Evolutionary conservation across 2,797 vertebrate genomes (phyloP).

Genomic region (Poliocrania exsul): DNA sequence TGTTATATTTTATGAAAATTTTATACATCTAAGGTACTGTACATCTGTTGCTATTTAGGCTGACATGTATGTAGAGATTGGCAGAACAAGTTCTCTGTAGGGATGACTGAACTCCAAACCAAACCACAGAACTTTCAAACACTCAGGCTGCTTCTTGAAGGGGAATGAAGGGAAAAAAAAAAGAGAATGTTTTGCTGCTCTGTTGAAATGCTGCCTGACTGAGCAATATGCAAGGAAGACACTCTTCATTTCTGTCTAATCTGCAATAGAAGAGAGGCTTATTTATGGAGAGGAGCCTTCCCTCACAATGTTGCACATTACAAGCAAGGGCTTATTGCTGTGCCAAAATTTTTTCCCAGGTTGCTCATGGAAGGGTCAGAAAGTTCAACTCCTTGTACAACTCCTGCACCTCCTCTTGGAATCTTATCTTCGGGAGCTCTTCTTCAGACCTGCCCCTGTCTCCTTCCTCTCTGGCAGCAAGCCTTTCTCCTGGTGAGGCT

Average conservation of each 20-base stretch:
- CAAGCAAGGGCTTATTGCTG: neutral
- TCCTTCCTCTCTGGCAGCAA: neutral
- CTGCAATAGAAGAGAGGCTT: constrained; percentile 5
- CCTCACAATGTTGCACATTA: neutral
- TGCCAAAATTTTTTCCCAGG: neutral
- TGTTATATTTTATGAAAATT: constrained; percentile 80
- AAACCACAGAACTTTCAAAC: constrained; percentile 82
- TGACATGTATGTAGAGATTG: constrained; percentile 84
- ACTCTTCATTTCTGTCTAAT: constrained; percentile 23
- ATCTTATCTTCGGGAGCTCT: neutral
- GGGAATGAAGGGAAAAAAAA: constrained; percentile 26
- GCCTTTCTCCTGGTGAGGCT: neutral
- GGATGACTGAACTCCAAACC: constrained; percentile 82
- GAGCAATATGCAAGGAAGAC: constrained; percentile 64
- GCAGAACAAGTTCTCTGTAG: constrained; percentile 80
- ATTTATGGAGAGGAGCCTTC: constrained; percentile 1
- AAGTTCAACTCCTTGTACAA: neutral
- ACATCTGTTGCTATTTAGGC: constrained; percentile 85
- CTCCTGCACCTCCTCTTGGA: neutral
- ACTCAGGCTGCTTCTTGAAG: constrained; percentile 74
- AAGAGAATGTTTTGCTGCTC: constrained; percentile 64
- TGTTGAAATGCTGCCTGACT: constrained; percentile 72
- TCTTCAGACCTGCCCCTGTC: neutral
- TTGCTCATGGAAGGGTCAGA: neutral
- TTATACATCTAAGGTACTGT: constrained; percentile 79